phyloP scores from a whole-genome alignment of 2,888 invertebrate species.

The Lutraria lutraria region DNA sequence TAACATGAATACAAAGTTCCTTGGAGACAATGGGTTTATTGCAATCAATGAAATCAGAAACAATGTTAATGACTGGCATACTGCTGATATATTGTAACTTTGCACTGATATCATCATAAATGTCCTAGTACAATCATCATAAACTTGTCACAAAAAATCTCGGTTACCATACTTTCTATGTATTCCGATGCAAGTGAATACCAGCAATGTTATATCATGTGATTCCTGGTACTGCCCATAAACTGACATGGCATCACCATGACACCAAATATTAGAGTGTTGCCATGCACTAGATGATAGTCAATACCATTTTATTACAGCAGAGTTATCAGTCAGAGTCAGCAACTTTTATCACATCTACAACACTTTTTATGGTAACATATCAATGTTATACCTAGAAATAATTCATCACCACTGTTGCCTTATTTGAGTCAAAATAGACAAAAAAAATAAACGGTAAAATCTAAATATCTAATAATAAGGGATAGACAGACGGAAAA shows the following conservation, averaged over 20 bases:
- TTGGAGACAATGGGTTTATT: conserved; percentile 44
- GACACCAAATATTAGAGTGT: conserved; percentile 5
- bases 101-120: conserved; percentile 51
- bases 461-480: too few species aligned
- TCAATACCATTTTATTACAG: conserved; percentile 11
- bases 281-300: background rate
- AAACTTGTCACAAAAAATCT: conserved; percentile 45
- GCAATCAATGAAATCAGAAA: conserved; percentile 48
- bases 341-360: background rate
- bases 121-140: conserved; percentile 48
- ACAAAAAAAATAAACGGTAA: background rate
- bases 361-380: background rate
- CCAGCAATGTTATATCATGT: background rate
- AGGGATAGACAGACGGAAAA: too few species aligned
- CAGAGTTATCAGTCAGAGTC: conserved; percentile 6
- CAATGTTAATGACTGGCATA: conserved; percentile 39
- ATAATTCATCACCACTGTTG: background rate
- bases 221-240: background rate
- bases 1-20: conserved; percentile 30
- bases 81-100: conserved; percentile 52
- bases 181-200: conserved; percentile 1
- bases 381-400: background rate
- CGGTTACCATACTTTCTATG: background rate
- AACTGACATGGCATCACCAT: conserved; percentile 11
- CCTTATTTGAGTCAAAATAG: background rate